Conservation (phyloP, 2,113 vertebrate genomes). For the Oncorhynchus nerka region DNA sequence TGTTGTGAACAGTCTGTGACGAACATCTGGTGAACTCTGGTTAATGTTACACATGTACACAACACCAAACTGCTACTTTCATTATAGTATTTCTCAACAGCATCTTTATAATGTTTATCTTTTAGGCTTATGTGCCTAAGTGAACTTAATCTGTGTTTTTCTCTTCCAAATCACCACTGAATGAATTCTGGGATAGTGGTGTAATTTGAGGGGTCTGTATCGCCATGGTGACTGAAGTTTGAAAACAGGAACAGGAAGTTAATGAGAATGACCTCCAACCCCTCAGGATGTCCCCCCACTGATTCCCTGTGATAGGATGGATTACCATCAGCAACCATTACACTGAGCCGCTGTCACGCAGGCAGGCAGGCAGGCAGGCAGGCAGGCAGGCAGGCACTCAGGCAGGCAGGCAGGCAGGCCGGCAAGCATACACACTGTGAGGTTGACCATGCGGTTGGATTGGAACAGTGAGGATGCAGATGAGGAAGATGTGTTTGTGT, state of each 20-base stretch:
- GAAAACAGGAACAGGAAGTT: constrained; percentile 31
- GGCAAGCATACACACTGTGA: too few relatives aligned
- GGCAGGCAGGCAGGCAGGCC: too few relatives aligned
- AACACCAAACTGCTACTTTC: not conserved
- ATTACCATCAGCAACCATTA: constrained; percentile 1
- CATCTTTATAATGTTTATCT: not conserved
- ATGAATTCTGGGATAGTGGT: not conserved
- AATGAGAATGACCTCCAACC: constrained; percentile 26
- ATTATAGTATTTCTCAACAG: not conserved
- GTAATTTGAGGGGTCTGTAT: not conserved
- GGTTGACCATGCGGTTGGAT: too few relatives aligned
- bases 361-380: too few relatives aligned
- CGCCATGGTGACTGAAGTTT: not conserved
- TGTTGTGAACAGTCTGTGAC: too few relatives aligned
- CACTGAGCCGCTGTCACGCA: not conserved
- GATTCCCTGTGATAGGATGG: not conserved
- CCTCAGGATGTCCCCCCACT: constrained; percentile 1
- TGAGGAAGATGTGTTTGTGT: too few relatives aligned
- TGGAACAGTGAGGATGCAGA: too few relatives aligned
- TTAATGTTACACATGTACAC: not conserved
- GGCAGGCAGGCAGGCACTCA: rapidly evolving
- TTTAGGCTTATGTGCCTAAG: not conserved
- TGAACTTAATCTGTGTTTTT: not conserved
- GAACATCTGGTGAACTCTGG: not conserved
- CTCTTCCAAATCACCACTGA: not conserved